Base-by-base conservation (phyloP, 2,888 invertebrate species). In the Lordiphosa fenestrarum region DNA sequence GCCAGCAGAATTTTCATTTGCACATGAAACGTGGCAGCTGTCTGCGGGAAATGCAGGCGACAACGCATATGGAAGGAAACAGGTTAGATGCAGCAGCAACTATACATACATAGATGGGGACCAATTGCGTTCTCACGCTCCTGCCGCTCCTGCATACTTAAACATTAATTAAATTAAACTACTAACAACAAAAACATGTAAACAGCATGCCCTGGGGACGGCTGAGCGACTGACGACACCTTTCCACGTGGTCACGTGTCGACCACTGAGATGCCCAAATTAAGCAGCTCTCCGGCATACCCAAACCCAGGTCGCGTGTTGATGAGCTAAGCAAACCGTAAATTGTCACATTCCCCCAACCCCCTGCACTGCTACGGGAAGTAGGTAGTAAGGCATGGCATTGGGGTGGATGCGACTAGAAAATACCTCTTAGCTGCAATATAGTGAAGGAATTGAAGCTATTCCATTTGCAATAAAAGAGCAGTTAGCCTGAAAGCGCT, bases 21-120 rank as follows among this genome's bases (percentile, higher is more conserved):
- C 84, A 84, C 66, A 78, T 66, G 81, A 72, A 73, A 73, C 77
- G 78, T 84, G 83, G 66, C 83, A 82, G 75, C 85, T 82, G 77
- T 78, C 66, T 53, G 69, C 49, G 54, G 56, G 48, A 50, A 65
- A 60, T 36, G 49, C 47, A 47, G 21, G 71, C 44, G 44, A 60
- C 38, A 56, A 55, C 65, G 38, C 56, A 55, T 46, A 49, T 62
- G 54, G 54, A 52, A 21, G 37, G 33, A 58, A 30, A 15, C 47
- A 47, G 47, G 47, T 35, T 47, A 47, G 7, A 21, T 36, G 25
- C 13, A 36, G 23, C 6, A 12, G 21, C 23, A 49, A 37, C 13
- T 44, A 44, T 9, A 10, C 15, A 15, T 30, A 33, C 10, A n/a
- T 44, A 15, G 15, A 15, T 15, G 1, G 19, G 19, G 19, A 47